Base-by-base conservation (phyloP, 2,113 vertebrate genomes). In the human region DNA sequence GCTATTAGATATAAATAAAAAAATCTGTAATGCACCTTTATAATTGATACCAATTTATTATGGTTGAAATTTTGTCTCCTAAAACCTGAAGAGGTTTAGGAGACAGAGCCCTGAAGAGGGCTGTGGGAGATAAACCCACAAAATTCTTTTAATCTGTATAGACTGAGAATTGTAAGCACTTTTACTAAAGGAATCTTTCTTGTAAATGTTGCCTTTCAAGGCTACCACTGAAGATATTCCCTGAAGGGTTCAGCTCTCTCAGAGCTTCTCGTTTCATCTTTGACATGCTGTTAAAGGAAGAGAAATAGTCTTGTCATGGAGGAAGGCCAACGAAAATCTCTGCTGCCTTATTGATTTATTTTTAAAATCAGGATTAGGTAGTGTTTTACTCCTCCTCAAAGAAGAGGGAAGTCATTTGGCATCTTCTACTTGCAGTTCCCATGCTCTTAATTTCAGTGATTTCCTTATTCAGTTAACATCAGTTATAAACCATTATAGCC, bases 291-390 rank as follows among this genome's bases (percentile, higher is more conserved):
- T 43, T 92, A 86, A 79, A 95, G 72, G 57, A 78, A 94, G 48
- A 96, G 76, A 92, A 93, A 96, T 79, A 23, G 20, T 80, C 78
- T 90, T 96, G 59, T 83, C 68, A 52, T 17, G 43, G 87, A 91
- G 57, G 43, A 88, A 45, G 50, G 52, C 48, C 57, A 43, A 0
- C 6, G 70, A 93, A 92, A 84, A 96, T 84, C 68, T 72, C 59
- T 76, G 14, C 45, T 86, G n/a, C 52, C 27, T 50, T 75, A 61
- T 17, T 90, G 81, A 87, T 92, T 88, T 88, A 81, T 66, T 82
- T 92, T 85, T 48, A 52, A 84, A 70, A 86, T 85, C 57, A 55
- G 43, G 25, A 72, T 88, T 76, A 84, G 64, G 27, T 78, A n/a
- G 84, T 55, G 5, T 93, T 96, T 92, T 68, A 43, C 57, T 84